Conservation (phyloP, 2,797 vertebrate species). For the Salarias fasciatus region DNA sequence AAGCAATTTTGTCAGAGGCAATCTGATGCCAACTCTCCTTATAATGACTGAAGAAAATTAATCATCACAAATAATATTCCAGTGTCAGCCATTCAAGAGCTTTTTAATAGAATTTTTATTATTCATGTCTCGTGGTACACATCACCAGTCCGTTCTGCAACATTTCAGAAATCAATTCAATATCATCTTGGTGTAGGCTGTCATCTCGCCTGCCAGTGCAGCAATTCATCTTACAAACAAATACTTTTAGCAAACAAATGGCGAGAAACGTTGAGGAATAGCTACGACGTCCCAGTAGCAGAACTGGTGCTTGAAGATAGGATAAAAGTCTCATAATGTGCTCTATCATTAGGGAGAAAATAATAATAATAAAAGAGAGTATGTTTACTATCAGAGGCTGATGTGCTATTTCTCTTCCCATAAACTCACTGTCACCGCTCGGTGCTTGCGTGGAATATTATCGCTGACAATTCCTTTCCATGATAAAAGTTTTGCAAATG, state of each 20-base stretch:
- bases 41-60: conserved; percentile 97
- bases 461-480: conserved; percentile 60
- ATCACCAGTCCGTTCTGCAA: conserved; percentile 91
- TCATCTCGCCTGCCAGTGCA: conserved; percentile 83
- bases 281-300: conserved; percentile 68
- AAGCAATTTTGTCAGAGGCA: conserved; percentile 93
- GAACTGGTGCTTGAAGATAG: conserved; percentile 66
- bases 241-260: conserved; percentile 86
- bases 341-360: conserved; percentile 70
- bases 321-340: conserved; percentile 74
- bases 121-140: conserved; percentile 92
- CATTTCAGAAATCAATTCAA: conserved; percentile 95
- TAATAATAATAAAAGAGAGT: conserved; percentile 66
- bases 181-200: conserved; percentile 91
- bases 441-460: conserved; percentile 63
- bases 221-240: conserved; percentile 89
- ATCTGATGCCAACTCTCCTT: conserved; percentile 92
- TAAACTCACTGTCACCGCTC: conserved; percentile 48
- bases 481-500: conserved; percentile 56
- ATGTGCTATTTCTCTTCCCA: conserved; percentile 65
- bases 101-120: conserved; percentile 99
- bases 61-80: conserved; percentile 96
- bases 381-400: conserved; percentile 66
- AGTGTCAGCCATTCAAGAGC: conserved; percentile 93
- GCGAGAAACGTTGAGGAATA: conserved; percentile 68